Base-by-base conservation (phyloP, 2,888 invertebrate genomes). In the Ornithoptera alexandrae region DNA sequence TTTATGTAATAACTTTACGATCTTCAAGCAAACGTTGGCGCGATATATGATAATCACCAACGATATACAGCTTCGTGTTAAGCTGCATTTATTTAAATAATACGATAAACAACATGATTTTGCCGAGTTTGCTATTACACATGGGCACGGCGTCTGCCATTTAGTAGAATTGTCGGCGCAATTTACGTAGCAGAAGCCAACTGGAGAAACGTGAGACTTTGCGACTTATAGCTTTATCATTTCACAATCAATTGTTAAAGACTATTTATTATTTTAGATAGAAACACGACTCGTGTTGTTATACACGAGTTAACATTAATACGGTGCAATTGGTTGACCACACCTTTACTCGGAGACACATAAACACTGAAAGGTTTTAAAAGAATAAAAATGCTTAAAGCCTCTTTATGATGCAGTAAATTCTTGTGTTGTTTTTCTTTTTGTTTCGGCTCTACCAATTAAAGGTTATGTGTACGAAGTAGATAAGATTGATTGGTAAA, bases 401-500 rank as follows among this genome's bases (percentile, higher is more conserved):
- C 57, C 17, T 20, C 8, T 67, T 53, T 67, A 56, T 56, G 17
- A 57, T 39, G 61, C 39, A 39, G 39, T 53, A 39, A 56, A 67
- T 56, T 42, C 36, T 61, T 61, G 56, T n/a, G 4, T 56, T 39
- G 17, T 67, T 67, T 67, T 46, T 60, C 20, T 24, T 18, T 63
- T 50, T 53, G 24, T 53, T 39, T 61, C 36, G 42, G 22, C 65
- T 64, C 56, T 59, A 59, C 24, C 42, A 59, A 60, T 59, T 60
- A 60, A 18, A 60, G 50, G 36, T 67, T 61, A 61, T 53, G 42
- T 61, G 20, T 18, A 53, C 36, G 64, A 24, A 57, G 53, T 22
- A 64, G 30, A 74, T 79, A 77, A 75, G 78, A 81, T 82, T 82
- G 76, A 80, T 76, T 80, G 77, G 76, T 76, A 78, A 68, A 82